Base-by-base conservation (phyloP, 2,888 invertebrate species). In the Trichacis sp. region DNA sequence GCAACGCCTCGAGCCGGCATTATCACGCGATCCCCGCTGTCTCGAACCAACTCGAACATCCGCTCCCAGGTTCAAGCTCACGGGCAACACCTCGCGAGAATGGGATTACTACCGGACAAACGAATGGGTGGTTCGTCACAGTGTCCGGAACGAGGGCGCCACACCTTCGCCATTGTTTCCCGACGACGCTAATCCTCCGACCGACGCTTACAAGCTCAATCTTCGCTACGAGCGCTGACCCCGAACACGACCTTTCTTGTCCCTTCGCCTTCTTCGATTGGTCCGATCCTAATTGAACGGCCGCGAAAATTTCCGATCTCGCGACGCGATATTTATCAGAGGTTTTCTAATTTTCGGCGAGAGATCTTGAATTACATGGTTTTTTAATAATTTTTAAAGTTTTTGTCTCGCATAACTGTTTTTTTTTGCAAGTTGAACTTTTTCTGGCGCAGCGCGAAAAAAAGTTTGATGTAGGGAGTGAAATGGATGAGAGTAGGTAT, bases 221-320 rank as follows among this genome's bases (percentile, higher is more conserved):
- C 78, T 74, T 71, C 73, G 68, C 68, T 64, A 61, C 69, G 56
- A 69, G 69, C 68, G 47, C 54, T 65, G 51, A 68, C 64, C 70
- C 54, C 63, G 42, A 14, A 43, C 47, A 47, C 73, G 69, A 59
- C 69, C 11, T 19, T 11, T 61, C 59, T 68, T 63, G 68, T 72
- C 74, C 76, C 77, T 79, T 83, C 82, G 82, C 81, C 83, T 81
- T 74, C 83, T 81, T 81, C 82, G 83, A 84, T 84, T 82, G 80
- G 81, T 5, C 24, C 24, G 24, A 24, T 24, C 24, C n/a, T 24
- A 24, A 24, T 24, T 3, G 8, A 24, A 24, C 24, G 24, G 8
- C 24, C 24, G 24, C 24, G 8, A 24, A 24, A 8, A 8, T 24
- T 8, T 24, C 24, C 8, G 8, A 24, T 24, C 24, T 24, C 24